Conservation (phyloP, 1,140 invertebrate genomes). For the Microplitis demolitor region DNA sequence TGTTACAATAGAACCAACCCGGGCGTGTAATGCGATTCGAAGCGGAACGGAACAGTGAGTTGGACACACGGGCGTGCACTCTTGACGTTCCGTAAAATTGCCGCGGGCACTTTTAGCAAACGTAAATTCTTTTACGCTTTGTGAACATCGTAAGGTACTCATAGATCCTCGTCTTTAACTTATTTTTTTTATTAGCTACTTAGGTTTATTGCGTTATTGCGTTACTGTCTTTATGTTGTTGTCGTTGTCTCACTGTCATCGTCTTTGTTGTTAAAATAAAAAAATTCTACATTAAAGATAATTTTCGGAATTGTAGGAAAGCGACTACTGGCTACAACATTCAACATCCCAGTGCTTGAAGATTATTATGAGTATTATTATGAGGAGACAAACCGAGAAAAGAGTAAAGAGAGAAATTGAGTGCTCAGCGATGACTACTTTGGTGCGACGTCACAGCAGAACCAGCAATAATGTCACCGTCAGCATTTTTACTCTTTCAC, state of each 20-base stretch:
- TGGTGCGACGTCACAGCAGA: too few relatives aligned
- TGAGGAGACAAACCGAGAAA: too few relatives aligned
- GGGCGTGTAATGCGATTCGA: slow-evolving; percentile 20
- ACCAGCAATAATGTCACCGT: slow-evolving; percentile 1
- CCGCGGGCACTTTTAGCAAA: slow-evolving; percentile 1
- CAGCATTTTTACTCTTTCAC: slow-evolving; percentile 3
- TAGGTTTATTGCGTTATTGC: not conserved
- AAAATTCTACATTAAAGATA: too few relatives aligned
- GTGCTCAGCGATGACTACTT: too few relatives aligned
- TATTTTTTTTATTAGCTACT: not conserved
- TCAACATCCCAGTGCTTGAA: too few relatives aligned
- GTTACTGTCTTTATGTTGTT: not conserved
- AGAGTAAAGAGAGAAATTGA: too few relatives aligned
- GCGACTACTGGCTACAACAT: too few relatives aligned
- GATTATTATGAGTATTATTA: too few relatives aligned
- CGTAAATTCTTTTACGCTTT: slow-evolving; percentile 10
- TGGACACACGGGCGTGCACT: slow-evolving; percentile 10
- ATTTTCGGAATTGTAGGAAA: too few relatives aligned
- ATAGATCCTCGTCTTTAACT: not conserved
- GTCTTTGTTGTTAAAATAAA: too few relatives aligned
- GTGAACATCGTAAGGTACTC: not conserved
- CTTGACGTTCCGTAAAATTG: slow-evolving; percentile 18
- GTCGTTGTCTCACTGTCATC: not conserved
- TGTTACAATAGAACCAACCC: slow-evolving; percentile 15
- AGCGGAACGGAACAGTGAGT: slow-evolving; percentile 17